Base-by-base conservation (phyloP, 2,888 invertebrate species). In the Balanococcus diminutus region DNA sequence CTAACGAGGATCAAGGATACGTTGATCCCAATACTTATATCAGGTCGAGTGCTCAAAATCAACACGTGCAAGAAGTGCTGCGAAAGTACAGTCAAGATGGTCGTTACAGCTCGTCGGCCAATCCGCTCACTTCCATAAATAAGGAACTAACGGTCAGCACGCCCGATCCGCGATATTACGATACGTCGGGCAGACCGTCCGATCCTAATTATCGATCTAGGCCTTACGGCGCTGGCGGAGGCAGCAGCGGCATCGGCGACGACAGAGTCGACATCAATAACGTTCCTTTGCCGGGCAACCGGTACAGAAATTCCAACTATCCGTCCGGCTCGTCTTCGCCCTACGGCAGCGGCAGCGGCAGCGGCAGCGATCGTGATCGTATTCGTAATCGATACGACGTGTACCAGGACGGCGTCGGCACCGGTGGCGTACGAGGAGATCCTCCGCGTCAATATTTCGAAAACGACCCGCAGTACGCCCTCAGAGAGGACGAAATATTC, bases 401-500 rank as follows among this genome's bases (percentile, higher is more conserved):
- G 46, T 46, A 46, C 16, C 2, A 1, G 2, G n/a, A 46, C n/a
- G n/a, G n/a, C 36, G 82, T 28, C 0, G 84, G 75, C 5, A 46
- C 16, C 36, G 82, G 28, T 0, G 84, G 75, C 5, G 56, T 46
- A 0, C 42, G 84, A 14, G 84, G 75, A 1, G 84, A 84, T 25
- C 84, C 86, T 9, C 86, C 86, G 32, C 32, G 86, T 1, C 86
- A 86, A 42, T 86, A 86, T 25, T 86, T 86, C n/a, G 86, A 86
- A 82, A 86, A 86, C 28, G 86, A 85, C 67, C 87, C 87, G 42
- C 84, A 84, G 16, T 81, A 85, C 31, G 39, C 82, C 5, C 46
- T 82, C n/a, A 81, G 86, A 22, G 87, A 87, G 25, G 84, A 85
- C 88, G 92, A 92, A 88, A 89, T 92, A 0, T 90, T 92, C 87